phyloP scores from a whole-genome alignment of 2,113 vertebrate genomes.

The Mustelus asterias region DNA sequence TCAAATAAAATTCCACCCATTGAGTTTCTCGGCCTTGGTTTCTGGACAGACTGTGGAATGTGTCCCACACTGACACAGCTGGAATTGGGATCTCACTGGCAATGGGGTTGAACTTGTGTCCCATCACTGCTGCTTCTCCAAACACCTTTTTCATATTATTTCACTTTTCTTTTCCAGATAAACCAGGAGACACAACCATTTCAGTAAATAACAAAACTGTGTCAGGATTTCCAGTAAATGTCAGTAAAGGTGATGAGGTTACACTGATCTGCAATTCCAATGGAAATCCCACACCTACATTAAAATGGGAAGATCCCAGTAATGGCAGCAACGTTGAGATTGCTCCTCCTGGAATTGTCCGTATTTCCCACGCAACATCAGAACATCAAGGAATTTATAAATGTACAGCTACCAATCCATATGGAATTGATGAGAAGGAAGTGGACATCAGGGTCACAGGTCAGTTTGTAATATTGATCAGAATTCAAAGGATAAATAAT shows the following conservation, averaged over 20 bases:
- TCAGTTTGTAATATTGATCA: too few relatives aligned
- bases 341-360: not conserved
- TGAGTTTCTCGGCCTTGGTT: too few relatives aligned
- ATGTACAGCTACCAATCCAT: not conserved
- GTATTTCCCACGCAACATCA: not conserved
- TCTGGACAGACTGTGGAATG: too few relatives aligned
- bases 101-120: too few relatives aligned
- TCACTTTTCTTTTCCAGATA: slow-evolving; percentile 20
- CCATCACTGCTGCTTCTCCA: too few relatives aligned
- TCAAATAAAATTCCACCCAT: too few relatives aligned
- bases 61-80: too few relatives aligned
- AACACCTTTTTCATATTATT: too few relatives aligned
- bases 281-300: not conserved
- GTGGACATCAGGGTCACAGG: too few relatives aligned
- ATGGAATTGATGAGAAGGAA: not conserved
- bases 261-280: not conserved
- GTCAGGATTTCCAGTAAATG: not conserved
- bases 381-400: not conserved
- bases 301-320: not conserved
- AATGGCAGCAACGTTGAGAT: not conserved
- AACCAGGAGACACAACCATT: not conserved
- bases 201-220: not conserved
- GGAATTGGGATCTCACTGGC: too few relatives aligned
- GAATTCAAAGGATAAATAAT: too few relatives aligned
- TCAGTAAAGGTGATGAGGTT: not conserved